Conservation (phyloP, 2,797 vertebrate genomes). For the Centroberyx gerrardi region DNA sequence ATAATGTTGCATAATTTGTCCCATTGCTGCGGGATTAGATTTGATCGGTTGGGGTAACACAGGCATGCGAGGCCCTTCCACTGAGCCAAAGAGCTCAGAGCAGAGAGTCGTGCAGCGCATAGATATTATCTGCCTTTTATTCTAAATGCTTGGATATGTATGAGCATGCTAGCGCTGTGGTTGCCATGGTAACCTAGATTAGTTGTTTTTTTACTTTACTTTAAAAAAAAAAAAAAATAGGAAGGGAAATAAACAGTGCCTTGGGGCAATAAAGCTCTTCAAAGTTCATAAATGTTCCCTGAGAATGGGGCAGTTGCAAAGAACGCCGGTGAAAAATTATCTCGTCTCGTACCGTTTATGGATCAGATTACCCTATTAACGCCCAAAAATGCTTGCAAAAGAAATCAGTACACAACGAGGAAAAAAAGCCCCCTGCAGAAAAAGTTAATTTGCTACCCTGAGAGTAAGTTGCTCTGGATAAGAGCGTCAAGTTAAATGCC, state of each 20-base stretch:
- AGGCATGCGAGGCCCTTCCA: neutral
- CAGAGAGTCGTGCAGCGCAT: constrained; percentile 17
- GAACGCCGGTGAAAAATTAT: constrained; percentile 25
- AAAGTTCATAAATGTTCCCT: constrained; percentile 33
- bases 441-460: constrained; percentile 3
- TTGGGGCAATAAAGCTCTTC: constrained; percentile 16
- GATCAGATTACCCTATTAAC: constrained; percentile 20
- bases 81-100: neutral
- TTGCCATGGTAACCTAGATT: constrained; percentile 38
- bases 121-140: constrained; percentile 21
- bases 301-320: constrained; percentile 27
- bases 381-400: constrained; percentile 5
- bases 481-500: constrained; percentile 6
- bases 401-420: constrained; percentile 1
- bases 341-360: constrained; percentile 5
- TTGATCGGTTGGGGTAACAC: neutral
- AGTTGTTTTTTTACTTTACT: constrained; percentile 21
- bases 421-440: constrained; percentile 35
- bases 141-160: constrained; percentile 38
- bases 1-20: neutral
- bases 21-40: neutral
- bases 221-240: neutral
- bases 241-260: neutral
- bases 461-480: constrained; percentile 20
- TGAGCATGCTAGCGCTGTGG: constrained; percentile 18